These are phyloP conservation scores for Drosophila infuscata DNA, from an alignment of 2,888 invertebrate species.

Conservation along the genomic window DNA sequence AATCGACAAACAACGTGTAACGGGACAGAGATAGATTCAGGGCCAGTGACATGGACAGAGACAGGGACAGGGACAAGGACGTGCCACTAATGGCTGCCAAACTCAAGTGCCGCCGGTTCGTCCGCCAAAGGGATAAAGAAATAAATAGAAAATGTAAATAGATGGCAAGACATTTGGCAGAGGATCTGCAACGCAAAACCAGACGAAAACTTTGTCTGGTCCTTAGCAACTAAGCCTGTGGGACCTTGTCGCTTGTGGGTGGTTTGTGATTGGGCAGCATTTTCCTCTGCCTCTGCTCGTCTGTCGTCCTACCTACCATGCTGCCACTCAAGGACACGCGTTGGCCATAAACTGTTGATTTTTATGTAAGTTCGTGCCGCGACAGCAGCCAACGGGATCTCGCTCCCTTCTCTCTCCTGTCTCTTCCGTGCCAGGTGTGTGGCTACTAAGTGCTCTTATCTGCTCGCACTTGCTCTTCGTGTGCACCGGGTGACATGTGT, in stretches of 20 bases:
- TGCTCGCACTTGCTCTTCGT: constrained; percentile 4
- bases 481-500: constrained; percentile 56
- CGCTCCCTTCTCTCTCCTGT: neutral
- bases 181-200: constrained; percentile 34
- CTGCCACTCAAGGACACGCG: constrained; percentile 72
- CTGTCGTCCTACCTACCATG: constrained; percentile 14
- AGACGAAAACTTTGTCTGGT: constrained; percentile 56
- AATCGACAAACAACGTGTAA: constrained; percentile 20
- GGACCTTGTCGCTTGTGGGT: neutral
- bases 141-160: constrained; percentile 81
- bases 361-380: constrained; percentile 71
- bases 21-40: neutral
- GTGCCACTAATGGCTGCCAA: constrained; percentile 74
- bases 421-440: constrained; percentile 25
- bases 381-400: constrained; percentile 38
- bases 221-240: constrained; percentile 31
- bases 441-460: constrained; percentile 25
- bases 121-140: constrained; percentile 72
- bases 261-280: neutral
- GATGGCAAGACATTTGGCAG: constrained; percentile 75
- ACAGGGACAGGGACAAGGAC: constrained; percentile 49
- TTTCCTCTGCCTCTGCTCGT: neutral
- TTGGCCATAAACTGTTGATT: constrained; percentile 80
- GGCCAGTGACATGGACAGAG: neutral
- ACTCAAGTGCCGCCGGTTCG: constrained; percentile 67